A percentile compares a stretch with the other conserved stretches of the same genome.
phyloP scores from a whole-genome alignment of 2,113 vertebrate genomes.

The Cephalopterus ornatus region DNA sequence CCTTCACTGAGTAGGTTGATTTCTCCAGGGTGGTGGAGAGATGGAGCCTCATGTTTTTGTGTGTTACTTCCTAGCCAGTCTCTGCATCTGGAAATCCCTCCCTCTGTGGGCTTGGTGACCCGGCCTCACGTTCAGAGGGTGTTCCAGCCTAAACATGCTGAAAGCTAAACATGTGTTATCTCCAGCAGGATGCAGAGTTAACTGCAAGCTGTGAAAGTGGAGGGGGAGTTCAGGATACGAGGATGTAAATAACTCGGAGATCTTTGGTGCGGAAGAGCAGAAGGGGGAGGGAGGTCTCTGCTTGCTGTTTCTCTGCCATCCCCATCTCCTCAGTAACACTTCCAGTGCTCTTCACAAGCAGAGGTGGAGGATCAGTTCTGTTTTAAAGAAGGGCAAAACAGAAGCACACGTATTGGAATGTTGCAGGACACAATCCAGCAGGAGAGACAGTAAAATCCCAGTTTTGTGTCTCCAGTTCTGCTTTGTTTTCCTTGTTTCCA shows the following conservation, averaged over 20 bases:
- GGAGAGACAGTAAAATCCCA: not conserved
- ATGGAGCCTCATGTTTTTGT: not conserved
- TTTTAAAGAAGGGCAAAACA: not conserved
- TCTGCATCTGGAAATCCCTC: conserved; percentile 21
- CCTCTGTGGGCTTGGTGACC: conserved; percentile 19
- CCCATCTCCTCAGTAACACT: not conserved
- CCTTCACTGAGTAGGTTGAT: conserved; percentile 14
- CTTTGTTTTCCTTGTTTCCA: not conserved
- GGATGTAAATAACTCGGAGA: conserved; percentile 11
- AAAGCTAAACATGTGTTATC: not conserved
- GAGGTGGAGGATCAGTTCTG: not conserved
- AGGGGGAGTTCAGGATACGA: not conserved
- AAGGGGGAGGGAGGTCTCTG: not conserved
- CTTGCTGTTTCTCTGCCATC: not conserved
- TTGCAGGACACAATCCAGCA: not conserved
- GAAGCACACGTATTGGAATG: not conserved
- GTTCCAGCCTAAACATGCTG: conserved; percentile 22
- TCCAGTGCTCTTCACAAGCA: not conserved
- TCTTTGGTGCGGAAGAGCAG: not conserved
- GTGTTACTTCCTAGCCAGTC: not conserved
- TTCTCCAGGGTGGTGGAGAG: not conserved
- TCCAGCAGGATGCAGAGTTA: not conserved
- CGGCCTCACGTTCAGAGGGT: not conserved
- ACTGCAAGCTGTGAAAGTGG: conserved; percentile 41
- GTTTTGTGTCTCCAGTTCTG: not conserved